Evolutionary conservation across 2,888 invertebrate genomes (phyloP), one percentile per base, ranked within the genome.

Genomic region (Calameuta idolon): DNA sequence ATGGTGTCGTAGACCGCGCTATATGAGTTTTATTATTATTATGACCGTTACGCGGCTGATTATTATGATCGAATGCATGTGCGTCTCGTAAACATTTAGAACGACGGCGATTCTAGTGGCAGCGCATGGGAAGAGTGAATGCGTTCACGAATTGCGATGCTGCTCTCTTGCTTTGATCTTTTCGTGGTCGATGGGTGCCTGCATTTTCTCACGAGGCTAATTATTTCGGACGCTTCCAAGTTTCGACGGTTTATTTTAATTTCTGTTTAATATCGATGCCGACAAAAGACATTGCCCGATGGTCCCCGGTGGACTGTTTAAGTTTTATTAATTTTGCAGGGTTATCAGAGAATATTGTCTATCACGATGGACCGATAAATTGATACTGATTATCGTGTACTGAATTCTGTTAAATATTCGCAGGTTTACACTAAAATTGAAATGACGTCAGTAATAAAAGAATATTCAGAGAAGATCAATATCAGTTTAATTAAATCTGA

Each of bases 181-280:
- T 23, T 55, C 55, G 23, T 55, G 55, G 2, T 23, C 23, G 9
- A 23, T 55, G 55, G 23, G 55, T 55, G 23, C 55, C 23, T 55
- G 55, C 23, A 55, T 55, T 55, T 55, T 55, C 23, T 55, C 55
- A 55, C 23, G 55, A 55, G 23, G 9, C 23, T 15, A 23, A 55
- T 55, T 55, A 55, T 55, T 55, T 55, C 55, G 55, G 1, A 55
- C 9, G 55, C 23, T 55, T 9, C 23, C 55, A 5, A 55, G 55
- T 23, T 55, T 55, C 23, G 3, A 30, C 55, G 69, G 75, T 82
- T 81, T 81, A 82, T 75, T 81, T 83, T 83, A 86, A 86, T 79
- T 79, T 77, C 31, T 40, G 76, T 74, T 85, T 79, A 73, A 78
- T 76, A 79, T 81, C 79, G 76, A 74, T 74, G 69, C 23, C 69